Base-by-base conservation (phyloP, 2,797 vertebrate species). In the Phoxinus dragarum region DNA sequence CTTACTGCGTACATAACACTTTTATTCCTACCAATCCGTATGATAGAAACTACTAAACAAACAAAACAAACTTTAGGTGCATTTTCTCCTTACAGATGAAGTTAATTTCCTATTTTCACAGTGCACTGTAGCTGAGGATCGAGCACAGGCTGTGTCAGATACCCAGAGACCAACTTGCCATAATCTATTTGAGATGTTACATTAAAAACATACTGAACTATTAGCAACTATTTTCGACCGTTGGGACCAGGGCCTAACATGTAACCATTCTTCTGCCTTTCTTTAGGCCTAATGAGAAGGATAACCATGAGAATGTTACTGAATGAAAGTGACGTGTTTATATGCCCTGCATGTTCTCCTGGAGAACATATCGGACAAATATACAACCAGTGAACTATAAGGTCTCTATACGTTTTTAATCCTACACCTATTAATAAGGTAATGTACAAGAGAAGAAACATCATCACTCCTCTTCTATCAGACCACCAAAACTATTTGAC, bases 101-200 rank as follows among this genome's bases (percentile, higher is more conserved):
- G 49, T 34, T 3, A 31, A 54, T 31, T 42, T 27, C 61, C 47
- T 69, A 54, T 27, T 34, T 64, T 81, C 67, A 71, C 67, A 81
- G 79, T 69, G 66, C 79, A 69, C 44, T 69, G 66, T 71, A 71
- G 77, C 77, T 56, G 34, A 76, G 74, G 74, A 56, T 56, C 16
- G 9, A 68, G 44, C 78, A 67, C 36, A 72, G 49, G 80, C 80
- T 82, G 27, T n/a, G 27, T 34, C 44, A 54, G 36, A 80, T 27
- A 67, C 19, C 7, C 3, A 49, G 23, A 80, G 11, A 66, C 71
- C 42, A 27, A 82, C n/a, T 44, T 40, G 6, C 36, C 23, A 17
- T 78, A 27, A 59, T 42, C 23, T 78, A n/a, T 82, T 61, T n/a
- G 42, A 74, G 14, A 66, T 38, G 56, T 38, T 38, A 27, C 34